These are phyloP conservation scores for Tenrec ecaudatus DNA, from an alignment of 2,113 vertebrate genomes.

Conservation along the genomic window DNA sequence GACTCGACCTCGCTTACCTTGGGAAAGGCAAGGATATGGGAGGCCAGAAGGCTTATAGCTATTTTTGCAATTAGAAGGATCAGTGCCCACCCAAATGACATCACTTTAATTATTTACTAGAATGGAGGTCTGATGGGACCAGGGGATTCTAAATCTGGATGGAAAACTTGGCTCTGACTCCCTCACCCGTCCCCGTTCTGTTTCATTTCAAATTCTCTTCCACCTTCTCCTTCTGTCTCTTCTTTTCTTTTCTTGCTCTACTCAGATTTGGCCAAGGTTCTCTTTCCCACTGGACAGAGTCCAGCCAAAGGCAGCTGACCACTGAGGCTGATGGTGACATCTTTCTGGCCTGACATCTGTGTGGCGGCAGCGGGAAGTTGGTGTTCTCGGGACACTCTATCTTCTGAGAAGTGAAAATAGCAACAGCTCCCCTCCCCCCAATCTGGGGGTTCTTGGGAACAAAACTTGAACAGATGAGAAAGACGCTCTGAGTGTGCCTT, in stretches of 20 bases:
- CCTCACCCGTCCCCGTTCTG: too few species aligned
- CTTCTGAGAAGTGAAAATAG: background rate
- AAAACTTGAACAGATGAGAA: background rate
- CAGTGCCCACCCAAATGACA: background rate
- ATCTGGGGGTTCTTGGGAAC: background rate
- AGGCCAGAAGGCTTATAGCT: background rate
- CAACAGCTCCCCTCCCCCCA: background rate
- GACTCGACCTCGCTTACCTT: background rate
- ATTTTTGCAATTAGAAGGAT: too few species aligned
- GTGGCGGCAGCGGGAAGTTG: background rate
- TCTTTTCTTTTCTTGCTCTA: background rate
- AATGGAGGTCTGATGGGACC: background rate
- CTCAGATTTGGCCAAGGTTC: background rate
- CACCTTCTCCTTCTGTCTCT: background rate
- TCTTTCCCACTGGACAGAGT: background rate
- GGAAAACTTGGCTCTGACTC: background rate
- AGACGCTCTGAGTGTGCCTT: background rate
- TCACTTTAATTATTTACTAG: background rate
- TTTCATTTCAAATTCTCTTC: too few species aligned
- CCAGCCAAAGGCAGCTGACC: background rate
- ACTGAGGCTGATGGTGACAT: too few species aligned
- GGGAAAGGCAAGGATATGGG: fast-evolving
- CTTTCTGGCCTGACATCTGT: background rate
- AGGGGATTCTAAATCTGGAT: background rate
- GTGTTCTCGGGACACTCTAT: background rate